phyloP scores from a whole-genome alignment of 2,113 vertebrate species.

The Microtus ochrogaster region DNA sequence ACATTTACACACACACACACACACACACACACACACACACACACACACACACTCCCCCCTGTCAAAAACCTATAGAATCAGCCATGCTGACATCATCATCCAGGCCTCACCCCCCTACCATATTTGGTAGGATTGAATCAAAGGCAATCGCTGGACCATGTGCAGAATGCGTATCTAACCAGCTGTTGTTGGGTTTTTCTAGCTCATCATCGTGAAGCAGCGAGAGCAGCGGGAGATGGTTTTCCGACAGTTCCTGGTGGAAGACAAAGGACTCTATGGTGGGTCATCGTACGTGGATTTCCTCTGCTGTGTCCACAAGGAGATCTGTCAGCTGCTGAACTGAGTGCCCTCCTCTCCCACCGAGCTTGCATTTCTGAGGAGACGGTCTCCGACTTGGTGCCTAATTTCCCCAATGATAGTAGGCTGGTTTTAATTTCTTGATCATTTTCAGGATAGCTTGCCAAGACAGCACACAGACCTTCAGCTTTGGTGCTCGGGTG shows the following conservation, averaged over 20 bases:
- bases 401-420: conserved; percentile 67
- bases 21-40: neutral
- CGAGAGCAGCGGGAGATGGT: conserved; percentile 92
- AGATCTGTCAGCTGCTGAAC: conserved; percentile 95
- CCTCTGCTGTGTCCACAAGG: conserved; percentile 94
- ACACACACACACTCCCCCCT: neutral
- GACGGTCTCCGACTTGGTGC: conserved; percentile 60
- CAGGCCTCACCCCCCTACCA: neutral
- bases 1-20: neutral
- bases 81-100: neutral
- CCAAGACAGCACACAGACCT: conserved; percentile 76
- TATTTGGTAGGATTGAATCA: neutral
- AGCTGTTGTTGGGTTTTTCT: accelerated
- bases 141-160: neutral
- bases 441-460: conserved; percentile 70
- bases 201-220: conserved; percentile 94
- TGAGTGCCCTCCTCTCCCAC: conserved; percentile 79
- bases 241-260: conserved; percentile 95
- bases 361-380: conserved; percentile 54
- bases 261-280: conserved; percentile 94
- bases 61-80: neutral
- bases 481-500: conserved; percentile 82
- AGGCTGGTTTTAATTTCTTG: conserved; percentile 65
- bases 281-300: conserved; percentile 96
- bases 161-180: neutral